Percentiles rank a stretch among this genome's conserved stretches.
phyloP scores from a whole-genome alignment of 2,888 invertebrate genomes.

The Parnassius smintheus region DNA sequence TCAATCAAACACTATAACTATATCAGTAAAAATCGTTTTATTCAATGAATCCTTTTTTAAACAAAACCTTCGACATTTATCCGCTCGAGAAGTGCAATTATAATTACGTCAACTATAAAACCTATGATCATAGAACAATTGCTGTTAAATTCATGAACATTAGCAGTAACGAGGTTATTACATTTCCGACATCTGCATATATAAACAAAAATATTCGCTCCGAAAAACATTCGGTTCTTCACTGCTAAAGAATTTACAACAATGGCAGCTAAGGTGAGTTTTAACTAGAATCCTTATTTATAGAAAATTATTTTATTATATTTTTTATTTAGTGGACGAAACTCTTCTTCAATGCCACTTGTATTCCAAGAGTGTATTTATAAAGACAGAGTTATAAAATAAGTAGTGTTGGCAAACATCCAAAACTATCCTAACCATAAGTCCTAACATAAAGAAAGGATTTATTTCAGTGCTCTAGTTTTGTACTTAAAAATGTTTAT shows the following conservation, averaged over 20 bases:
- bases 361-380: constrained; percentile 12
- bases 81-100: constrained; percentile 25
- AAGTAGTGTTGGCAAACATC: constrained; percentile 18
- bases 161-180: constrained; percentile 23
- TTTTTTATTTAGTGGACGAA: neutral
- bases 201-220: constrained; percentile 52
- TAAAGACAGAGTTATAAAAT: constrained; percentile 17
- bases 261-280: constrained; percentile 29
- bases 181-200: constrained; percentile 43
- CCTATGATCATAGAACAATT: constrained; percentile 22
- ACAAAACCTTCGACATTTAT: constrained; percentile 21
- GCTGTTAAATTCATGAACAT: constrained; percentile 23
- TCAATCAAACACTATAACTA: too few species aligned
- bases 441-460: constrained; percentile 20
- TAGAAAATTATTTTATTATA: neutral
- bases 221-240: constrained; percentile 48
- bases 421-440: constrained; percentile 18
- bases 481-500: neutral
- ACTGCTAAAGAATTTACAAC: constrained; percentile 29
- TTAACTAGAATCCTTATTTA: neutral
- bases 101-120: constrained; percentile 23
- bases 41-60: neutral
- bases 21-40: too few species aligned
- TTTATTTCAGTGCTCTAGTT: constrained; percentile 18
- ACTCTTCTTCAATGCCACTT: constrained; percentile 8